Evolutionary conservation across 92 coral and sea anemone species (phyloP).

Genomic region (Metridium senile): DNA sequence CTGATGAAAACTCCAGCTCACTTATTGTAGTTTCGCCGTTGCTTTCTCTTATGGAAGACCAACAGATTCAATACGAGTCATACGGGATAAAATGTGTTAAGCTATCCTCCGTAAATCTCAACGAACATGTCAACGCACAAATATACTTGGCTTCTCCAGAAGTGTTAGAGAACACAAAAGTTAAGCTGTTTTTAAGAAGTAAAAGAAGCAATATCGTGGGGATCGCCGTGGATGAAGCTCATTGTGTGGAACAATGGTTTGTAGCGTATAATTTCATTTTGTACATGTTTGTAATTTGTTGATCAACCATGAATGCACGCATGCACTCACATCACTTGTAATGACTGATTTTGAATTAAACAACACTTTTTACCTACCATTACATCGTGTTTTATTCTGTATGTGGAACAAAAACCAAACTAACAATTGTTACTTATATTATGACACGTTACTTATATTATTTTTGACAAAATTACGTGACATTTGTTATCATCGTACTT

Average conservation of each 20-base stretch:
- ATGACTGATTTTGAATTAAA: too few relatives aligned
- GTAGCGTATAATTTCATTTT: neutral
- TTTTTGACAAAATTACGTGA: too few relatives aligned
- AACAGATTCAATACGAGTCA: neutral
- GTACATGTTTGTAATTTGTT: neutral
- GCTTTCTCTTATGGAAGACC: neutral
- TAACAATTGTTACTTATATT: neutral
- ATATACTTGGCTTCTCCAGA: too few relatives aligned
- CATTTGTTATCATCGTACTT: neutral
- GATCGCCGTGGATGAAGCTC: constrained; percentile 2
- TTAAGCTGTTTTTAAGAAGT: neutral
- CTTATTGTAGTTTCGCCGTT: neutral
- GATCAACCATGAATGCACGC: neutral
- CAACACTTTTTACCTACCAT: too few relatives aligned
- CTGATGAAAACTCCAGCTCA: neutral
- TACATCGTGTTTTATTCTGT: neutral
- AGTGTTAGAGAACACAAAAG: too few relatives aligned
- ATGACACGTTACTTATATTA: too few relatives aligned
- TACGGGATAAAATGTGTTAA: too few relatives aligned
- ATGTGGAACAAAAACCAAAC: neutral
- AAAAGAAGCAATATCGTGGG: neutral
- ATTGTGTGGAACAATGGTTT: neutral
- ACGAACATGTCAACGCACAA: too few relatives aligned
- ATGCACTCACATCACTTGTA: neutral
- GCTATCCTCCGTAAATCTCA: too few relatives aligned